Percentiles rank a stretch among this genome's conserved stretches.
Conservation (phyloP, 2,797 vertebrate genomes). For the Lepilemur ruficaudatus region DNA sequence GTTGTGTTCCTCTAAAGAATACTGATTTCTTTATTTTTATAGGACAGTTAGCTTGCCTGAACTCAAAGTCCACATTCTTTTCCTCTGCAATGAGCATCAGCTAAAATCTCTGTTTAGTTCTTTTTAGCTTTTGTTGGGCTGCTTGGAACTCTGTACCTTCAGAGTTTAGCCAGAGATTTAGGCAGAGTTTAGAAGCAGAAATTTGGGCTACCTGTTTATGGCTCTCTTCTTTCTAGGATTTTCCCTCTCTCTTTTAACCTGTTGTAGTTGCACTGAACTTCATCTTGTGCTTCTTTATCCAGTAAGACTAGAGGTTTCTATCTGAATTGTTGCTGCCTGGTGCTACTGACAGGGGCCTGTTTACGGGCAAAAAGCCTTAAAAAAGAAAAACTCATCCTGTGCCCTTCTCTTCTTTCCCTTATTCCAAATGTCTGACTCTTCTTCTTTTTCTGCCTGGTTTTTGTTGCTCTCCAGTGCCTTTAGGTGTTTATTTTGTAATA, state of each 20-base stretch:
- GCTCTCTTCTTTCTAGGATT: background rate
- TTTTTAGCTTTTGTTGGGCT: background rate
- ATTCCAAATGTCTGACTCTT: too few species aligned
- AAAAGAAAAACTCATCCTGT: too few species aligned
- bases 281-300: background rate
- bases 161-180: background rate
- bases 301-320: background rate
- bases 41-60: background rate
- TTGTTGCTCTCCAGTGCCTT: too few species aligned
- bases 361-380: too few species aligned
- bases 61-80: background rate
- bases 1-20: background rate
- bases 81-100: background rate
- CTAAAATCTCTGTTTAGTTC: background rate
- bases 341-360: too few species aligned
- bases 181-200: background rate
- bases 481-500: too few species aligned
- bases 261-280: background rate
- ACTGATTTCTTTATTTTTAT: background rate
- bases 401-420: too few species aligned
- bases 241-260: background rate
- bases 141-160: background rate
- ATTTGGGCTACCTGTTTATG: background rate
- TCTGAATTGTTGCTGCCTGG: too few species aligned
- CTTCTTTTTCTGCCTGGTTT: too few species aligned